These are phyloP conservation scores for Anguilla anguilla DNA, from an alignment of 2,797 vertebrate species.

Conservation along the genomic window DNA sequence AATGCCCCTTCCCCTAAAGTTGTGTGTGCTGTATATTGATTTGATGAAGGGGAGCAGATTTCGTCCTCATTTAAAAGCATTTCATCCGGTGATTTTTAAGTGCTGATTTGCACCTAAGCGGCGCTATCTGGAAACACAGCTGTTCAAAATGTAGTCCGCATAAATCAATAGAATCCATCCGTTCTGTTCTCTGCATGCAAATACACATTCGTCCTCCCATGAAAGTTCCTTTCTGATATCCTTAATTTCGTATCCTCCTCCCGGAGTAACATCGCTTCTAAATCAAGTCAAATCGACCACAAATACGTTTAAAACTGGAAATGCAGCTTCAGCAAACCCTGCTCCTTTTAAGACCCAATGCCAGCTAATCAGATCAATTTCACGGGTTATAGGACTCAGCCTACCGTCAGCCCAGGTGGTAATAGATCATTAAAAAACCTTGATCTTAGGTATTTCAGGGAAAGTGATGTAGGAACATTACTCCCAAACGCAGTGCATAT, in stretches of 20 bases:
- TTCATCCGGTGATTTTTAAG: conserved; percentile 35
- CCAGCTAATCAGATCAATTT: conserved; percentile 79
- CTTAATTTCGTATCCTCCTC: conserved; percentile 56
- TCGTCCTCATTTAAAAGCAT: conserved; percentile 42
- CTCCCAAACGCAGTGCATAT: conserved; percentile 36
- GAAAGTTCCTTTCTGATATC: conserved; percentile 41
- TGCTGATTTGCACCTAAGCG: conserved; percentile 26
- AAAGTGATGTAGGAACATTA: conserved; percentile 48
- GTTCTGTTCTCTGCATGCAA: conserved; percentile 42
- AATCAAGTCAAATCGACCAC: conserved; percentile 59
- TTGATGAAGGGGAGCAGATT: conserved; percentile 32
- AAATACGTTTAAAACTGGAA: conserved; percentile 52
- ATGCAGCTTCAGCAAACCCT: conserved; percentile 62
- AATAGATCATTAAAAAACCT: conserved; percentile 69
- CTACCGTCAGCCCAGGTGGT: conserved; percentile 62
- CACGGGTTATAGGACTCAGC: conserved; percentile 66
- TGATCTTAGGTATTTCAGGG: conserved; percentile 57
- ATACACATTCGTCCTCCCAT: conserved; percentile 46
- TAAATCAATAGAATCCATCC: conserved; percentile 45
- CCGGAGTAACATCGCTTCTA: conserved; percentile 42
- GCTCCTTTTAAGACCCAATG: conserved; percentile 64
- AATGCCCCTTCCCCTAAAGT: background rate
- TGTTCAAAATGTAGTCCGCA: conserved; percentile 50
- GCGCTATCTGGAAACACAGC: conserved; percentile 49
- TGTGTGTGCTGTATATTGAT: conserved; percentile 28